Evolutionary conservation across 2,113 vertebrate genomes (phyloP).

Genomic region (Acanthochromis polyacanthus): DNA sequence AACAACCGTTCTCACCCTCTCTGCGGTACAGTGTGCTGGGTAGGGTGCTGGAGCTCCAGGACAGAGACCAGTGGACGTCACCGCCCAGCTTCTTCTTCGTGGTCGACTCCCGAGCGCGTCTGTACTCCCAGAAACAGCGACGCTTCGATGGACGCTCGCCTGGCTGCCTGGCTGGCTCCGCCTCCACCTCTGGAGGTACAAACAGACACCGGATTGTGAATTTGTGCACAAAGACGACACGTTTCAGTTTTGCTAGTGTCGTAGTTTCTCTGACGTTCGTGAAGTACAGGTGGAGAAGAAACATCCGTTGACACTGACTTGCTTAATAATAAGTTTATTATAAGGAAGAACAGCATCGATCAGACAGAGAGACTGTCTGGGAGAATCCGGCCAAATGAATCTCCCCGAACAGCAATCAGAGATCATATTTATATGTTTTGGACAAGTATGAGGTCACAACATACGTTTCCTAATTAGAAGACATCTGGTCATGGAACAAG

Average conservation of each 20-base stretch:
- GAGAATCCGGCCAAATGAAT: no score
- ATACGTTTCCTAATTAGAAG: no score
- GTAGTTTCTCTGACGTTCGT: no score
- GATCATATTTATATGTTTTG: no score
- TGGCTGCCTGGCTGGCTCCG: constrained; percentile 57
- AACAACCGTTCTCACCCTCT: constrained; percentile 70
- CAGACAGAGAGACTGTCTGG: no score
- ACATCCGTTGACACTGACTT: no score
- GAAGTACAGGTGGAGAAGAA: no score
- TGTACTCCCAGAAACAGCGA: constrained; percentile 85
- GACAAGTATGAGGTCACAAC: no score
- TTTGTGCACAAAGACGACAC: background rate
- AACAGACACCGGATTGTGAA: constrained; percentile 3
- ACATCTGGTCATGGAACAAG: no score
- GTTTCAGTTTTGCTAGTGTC: background rate
- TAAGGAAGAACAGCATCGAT: no score
- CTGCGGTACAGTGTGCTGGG: constrained; percentile 85
- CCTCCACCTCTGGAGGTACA: constrained; percentile 69
- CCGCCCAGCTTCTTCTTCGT: constrained; percentile 69
- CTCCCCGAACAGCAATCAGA: no score
- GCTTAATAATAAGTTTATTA: no score
- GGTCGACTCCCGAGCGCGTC: constrained; percentile 69
- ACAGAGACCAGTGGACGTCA: constrained; percentile 80
- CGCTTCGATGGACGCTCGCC: constrained; percentile 77
- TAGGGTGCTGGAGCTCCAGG: constrained; percentile 84